A percentile compares a stretch with the other conserved stretches of the same genome.
phyloP scores from a whole-genome alignment of 2,888 invertebrate species.

The Phania funesta region DNA sequence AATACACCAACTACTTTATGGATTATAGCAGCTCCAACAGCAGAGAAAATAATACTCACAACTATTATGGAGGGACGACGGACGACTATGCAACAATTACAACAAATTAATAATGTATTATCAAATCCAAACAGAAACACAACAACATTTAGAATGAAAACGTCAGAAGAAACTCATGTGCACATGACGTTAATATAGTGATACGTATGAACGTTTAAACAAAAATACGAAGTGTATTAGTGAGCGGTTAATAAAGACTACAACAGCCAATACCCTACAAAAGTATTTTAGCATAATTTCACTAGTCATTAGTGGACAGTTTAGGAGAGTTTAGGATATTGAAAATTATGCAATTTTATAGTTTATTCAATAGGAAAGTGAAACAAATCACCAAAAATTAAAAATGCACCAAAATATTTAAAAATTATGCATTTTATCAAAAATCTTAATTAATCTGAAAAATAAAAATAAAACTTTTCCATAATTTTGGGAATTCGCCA shows the following conservation, averaged over 20 bases:
- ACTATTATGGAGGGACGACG: neutral
- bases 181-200: slow-evolving; percentile 37
- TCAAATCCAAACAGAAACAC: slow-evolving; percentile 8
- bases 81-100: slow-evolving; percentile 18
- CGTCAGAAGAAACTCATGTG: slow-evolving; percentile 59
- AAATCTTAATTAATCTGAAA: too few species aligned
- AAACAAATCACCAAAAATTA: too few species aligned
- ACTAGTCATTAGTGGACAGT: neutral
- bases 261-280: neutral
- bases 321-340: too few species aligned
- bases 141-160: slow-evolving; percentile 41
- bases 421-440: too few species aligned
- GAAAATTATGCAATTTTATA: too few species aligned
- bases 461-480: too few species aligned
- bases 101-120: slow-evolving; percentile 15
- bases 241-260: neutral
- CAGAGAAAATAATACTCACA: neutral
- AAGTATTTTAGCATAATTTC: neutral
- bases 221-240: neutral
- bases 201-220: neutral
- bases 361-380: too few species aligned
- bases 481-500: too few species aligned
- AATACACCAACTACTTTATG: slow-evolving; percentile 1
- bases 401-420: too few species aligned
- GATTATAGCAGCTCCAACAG: neutral